Conservation (phyloP, 1,140 invertebrate genomes). For the Trichomalopsis sarcophagae region DNA sequence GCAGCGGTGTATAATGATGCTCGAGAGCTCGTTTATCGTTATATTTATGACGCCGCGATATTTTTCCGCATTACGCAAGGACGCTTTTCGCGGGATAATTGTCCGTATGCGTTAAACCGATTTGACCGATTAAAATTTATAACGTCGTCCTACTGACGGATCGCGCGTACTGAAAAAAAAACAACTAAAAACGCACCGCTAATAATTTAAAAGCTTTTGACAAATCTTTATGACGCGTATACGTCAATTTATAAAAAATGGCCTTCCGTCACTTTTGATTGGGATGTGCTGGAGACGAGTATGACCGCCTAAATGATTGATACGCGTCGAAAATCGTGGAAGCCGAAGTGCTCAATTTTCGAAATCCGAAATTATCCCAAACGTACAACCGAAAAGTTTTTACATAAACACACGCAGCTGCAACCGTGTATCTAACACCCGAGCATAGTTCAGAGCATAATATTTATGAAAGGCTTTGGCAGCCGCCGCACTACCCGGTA, state of each 20-base stretch:
- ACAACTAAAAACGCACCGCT: no score
- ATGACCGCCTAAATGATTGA: neutral
- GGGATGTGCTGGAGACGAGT: neutral
- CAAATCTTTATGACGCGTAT: no score
- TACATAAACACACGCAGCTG: neutral
- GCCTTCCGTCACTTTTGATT: neutral
- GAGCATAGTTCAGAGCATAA: neutral
- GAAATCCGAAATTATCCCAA: no score
- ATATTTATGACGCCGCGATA: neutral
- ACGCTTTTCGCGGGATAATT: neutral
- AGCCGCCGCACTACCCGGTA: neutral
- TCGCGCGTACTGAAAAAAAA: no score
- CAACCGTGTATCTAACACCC: neutral
- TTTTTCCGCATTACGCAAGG: conserved; percentile 4
- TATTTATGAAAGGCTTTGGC: conserved; percentile 37
- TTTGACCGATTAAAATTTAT: conserved; percentile 1
- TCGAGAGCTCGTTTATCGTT: conserved; percentile 20
- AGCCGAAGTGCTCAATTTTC: no score
- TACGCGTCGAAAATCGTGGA: no score
- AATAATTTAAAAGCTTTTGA: no score
- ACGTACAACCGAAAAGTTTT: no score
- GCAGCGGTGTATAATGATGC: neutral
- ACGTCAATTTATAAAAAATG: no score
- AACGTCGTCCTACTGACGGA: neutral
- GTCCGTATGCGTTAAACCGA: neutral